Base-by-base conservation (phyloP, 2,888 invertebrate species). In the Drosophila putrida region DNA sequence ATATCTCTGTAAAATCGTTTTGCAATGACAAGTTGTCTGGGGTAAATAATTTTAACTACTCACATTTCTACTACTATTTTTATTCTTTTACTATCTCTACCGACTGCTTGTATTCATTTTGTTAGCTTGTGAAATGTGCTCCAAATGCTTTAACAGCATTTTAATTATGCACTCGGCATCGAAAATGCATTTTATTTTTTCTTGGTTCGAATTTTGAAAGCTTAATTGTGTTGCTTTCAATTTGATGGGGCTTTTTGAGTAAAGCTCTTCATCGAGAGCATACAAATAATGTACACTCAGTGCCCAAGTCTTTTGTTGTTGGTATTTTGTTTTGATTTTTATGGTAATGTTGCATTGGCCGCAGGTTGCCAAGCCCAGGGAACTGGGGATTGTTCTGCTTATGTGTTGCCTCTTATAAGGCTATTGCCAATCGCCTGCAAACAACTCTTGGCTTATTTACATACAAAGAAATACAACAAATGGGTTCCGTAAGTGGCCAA, bases 191-290 rank as follows among this genome's bases (percentile, higher is more conserved):
- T 81, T 81, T 36, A 46, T 11, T 8, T 49, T 6, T 8, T 31
- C 8, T 31, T 31, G 31, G 57, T 20, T 59, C 38, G 15, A 27
- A 8, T 43, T 63, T 63, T 66, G 58, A 70, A 82, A 82, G 82
- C 88, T 85, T 70, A 79, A 82, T 85, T 77, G 74, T 65, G 54
- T 59, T 53, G 58, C 68, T 70, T 85, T 85, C 80, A 64, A 62
- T 71, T 51, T 41, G 43, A 38, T 46, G 58, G 33, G 46, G 28
- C 44, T 44, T 36, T 46, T 50, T 58, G 53, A 50, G 64, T 6
- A 38, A 35, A 64, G 51, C 57, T 13, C 36, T 57, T 54, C 50
- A 20, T 13, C 1, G 39, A 20, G 20, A 35, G 54, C n/a, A 35
- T 6, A 28, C 15, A 47, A 44, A 62, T 63, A 54, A 53, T 66